Conservation (phyloP, 2,888 invertebrate species). For the Lasioglossum calceatum region DNA sequence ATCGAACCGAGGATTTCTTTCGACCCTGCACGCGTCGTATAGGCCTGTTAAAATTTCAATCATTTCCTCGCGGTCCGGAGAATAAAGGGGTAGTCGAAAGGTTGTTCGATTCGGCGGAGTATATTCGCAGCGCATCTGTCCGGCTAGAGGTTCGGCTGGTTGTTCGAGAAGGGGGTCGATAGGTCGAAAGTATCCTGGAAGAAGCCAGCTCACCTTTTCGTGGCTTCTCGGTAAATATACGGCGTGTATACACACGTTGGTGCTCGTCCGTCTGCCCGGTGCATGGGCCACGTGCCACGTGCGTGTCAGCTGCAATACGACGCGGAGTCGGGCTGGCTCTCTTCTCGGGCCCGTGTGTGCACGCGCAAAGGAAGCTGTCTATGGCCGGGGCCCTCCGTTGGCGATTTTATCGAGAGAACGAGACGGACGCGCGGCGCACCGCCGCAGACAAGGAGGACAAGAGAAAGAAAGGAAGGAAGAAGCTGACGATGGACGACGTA, state of each 20-base stretch:
- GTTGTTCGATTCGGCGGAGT: not conserved
- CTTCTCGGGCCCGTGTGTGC: conserved; percentile 61
- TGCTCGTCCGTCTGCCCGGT: conserved; percentile 62
- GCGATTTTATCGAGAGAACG: conserved; percentile 62
- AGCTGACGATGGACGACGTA: conserved; percentile 24
- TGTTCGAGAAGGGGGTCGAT: conserved; percentile 59
- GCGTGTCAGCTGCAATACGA: conserved; percentile 74
- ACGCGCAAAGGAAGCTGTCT: conserved; percentile 62
- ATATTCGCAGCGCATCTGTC: conserved; percentile 45
- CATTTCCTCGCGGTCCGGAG: not conserved
- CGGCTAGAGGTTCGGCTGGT: conserved; percentile 14
- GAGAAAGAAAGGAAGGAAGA: conserved; percentile 39
- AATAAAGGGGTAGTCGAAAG: not conserved
- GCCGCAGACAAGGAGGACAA: conserved; percentile 28
- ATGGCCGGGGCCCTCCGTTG: conserved; percentile 57
- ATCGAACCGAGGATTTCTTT: too few species aligned
- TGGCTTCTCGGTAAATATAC: conserved; percentile 62
- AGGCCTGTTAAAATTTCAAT: not conserved
- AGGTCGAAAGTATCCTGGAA: conserved; percentile 56
- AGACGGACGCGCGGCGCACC: conserved; percentile 41
- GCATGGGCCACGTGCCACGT: conserved; percentile 71
- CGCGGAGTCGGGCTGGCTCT: conserved; percentile 53
- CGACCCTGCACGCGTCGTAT: not conserved
- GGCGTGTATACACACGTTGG: not conserved
- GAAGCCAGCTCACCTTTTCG: conserved; percentile 63